These are phyloP conservation scores for Notocelia uddmanniana DNA, from an alignment of 2,888 invertebrate species.

Conservation along the genomic window DNA sequence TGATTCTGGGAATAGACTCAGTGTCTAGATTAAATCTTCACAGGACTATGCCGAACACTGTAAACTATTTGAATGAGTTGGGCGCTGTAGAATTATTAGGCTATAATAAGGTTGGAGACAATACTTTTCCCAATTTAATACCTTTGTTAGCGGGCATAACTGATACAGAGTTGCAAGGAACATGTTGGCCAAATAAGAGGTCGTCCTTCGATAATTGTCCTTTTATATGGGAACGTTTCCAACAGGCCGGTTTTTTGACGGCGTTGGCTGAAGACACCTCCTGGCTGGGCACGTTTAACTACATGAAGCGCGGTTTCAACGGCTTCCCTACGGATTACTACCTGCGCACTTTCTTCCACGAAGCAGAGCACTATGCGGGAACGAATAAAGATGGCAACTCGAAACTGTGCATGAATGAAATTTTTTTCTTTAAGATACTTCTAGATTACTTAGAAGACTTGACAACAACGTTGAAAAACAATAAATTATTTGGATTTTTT, in stretches of 20 bases:
- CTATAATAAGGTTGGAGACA: slow-evolving; percentile 96
- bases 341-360: background rate
- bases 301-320: background rate
- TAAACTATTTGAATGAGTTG: slow-evolving; percentile 83
- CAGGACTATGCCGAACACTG: slow-evolving; percentile 91
- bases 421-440: slow-evolving; percentile 88
- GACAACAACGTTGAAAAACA: slow-evolving; percentile 78
- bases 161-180: slow-evolving; percentile 84
- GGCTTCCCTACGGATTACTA: background rate
- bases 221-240: slow-evolving; percentile 6
- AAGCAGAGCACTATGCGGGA: slow-evolving; percentile 62
- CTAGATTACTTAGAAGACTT: slow-evolving; percentile 89
- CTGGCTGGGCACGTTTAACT: background rate
- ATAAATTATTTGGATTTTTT: slow-evolving; percentile 90
- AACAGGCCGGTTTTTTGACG: slow-evolving; percentile 1
- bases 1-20: slow-evolving; percentile 93
- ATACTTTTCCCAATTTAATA: slow-evolving; percentile 95
- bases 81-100: slow-evolving; percentile 92
- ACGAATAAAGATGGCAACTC: slow-evolving; percentile 86
- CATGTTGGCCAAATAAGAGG: slow-evolving; percentile 69
- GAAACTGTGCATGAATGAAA: slow-evolving; percentile 88
- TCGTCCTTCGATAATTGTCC: slow-evolving; percentile 7
- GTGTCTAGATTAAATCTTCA: slow-evolving; percentile 93
- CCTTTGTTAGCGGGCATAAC: slow-evolving; percentile 90
- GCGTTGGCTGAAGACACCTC: slow-evolving; percentile 6